Evolutionary conservation across 2,113 vertebrate genomes (phyloP).

Genomic region (Daubentonia madagascariensis): DNA sequence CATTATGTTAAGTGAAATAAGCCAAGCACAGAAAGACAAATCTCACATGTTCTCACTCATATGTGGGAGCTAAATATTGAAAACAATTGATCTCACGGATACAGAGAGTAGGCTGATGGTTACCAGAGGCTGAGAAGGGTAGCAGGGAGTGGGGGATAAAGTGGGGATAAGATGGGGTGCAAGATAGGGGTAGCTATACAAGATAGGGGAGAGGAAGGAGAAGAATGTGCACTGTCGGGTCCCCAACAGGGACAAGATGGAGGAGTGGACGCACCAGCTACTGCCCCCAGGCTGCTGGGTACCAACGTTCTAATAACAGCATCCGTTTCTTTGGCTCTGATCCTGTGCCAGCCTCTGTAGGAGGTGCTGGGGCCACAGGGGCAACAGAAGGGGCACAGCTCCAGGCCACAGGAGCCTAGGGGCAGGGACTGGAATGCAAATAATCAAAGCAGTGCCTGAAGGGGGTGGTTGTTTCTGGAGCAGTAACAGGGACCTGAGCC

Average conservation of each 20-base stretch:
- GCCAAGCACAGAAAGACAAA: no score
- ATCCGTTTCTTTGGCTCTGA: no score
- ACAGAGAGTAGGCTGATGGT: no score
- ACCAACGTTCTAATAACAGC: not conserved
- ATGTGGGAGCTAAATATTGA: no score
- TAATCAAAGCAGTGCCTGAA: not conserved
- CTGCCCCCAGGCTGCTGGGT: not conserved
- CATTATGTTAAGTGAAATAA: no score
- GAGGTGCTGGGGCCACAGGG: not conserved
- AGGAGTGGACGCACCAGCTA: not conserved
- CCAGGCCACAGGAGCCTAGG: not conserved
- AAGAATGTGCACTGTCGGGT: not conserved
- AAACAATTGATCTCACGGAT: no score
- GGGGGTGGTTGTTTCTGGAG: not conserved
- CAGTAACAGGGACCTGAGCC: not conserved
- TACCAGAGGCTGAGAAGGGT: no score
- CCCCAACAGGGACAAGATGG: not conserved
- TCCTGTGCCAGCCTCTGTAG: not conserved
- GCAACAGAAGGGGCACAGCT: not conserved
- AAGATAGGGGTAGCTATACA: rapidly evolving
- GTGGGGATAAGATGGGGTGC: no score
- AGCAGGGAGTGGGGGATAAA: no score
- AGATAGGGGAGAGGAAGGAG: not conserved
- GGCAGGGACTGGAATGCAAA: not conserved
- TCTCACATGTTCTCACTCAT: no score